A percentile compares a stretch with the other conserved stretches of the same genome.
phyloP scores from a whole-genome alignment of 2,888 invertebrate species.

The Odontocolon sp. region DNA sequence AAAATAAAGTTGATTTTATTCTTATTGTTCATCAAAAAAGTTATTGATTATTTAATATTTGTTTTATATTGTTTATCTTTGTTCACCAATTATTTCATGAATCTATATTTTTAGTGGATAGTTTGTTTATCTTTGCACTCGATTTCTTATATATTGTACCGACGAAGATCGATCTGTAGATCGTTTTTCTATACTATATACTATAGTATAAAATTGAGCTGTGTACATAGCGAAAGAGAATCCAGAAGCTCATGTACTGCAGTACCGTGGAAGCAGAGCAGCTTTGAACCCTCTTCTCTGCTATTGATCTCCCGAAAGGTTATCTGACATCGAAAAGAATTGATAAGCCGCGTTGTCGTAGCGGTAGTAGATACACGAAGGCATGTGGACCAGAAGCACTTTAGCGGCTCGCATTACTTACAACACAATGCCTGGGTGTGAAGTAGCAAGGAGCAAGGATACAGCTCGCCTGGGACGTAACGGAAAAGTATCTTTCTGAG shows the following conservation, averaged over 20 bases:
- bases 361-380: neutral
- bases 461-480: slow-evolving; percentile 13
- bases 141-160: neutral
- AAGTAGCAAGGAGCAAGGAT: slow-evolving; percentile 18
- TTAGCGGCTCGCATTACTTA: slow-evolving; percentile 62
- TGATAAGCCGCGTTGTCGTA: slow-evolving; percentile 62
- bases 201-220: neutral
- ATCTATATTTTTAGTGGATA: too few species aligned
- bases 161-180: neutral
- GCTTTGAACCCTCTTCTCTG: slow-evolving; percentile 19
- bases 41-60: too few species aligned
- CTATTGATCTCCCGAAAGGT: slow-evolving; percentile 50
- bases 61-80: too few species aligned
- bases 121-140: neutral
- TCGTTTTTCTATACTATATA: neutral
- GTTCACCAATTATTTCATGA: too few species aligned
- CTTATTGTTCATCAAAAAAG: too few species aligned
- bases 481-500: slow-evolving; percentile 11
- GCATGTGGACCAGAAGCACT: slow-evolving; percentile 60
- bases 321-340: slow-evolving; percentile 61
- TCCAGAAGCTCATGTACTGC: neutral
- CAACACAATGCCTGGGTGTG: slow-evolving; percentile 43
- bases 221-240: neutral
- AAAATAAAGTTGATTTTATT: too few species aligned
- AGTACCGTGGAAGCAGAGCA: neutral